These are phyloP conservation scores for Anaspis maculata DNA, from an alignment of 2,888 invertebrate species.

Conservation along the genomic window DNA sequence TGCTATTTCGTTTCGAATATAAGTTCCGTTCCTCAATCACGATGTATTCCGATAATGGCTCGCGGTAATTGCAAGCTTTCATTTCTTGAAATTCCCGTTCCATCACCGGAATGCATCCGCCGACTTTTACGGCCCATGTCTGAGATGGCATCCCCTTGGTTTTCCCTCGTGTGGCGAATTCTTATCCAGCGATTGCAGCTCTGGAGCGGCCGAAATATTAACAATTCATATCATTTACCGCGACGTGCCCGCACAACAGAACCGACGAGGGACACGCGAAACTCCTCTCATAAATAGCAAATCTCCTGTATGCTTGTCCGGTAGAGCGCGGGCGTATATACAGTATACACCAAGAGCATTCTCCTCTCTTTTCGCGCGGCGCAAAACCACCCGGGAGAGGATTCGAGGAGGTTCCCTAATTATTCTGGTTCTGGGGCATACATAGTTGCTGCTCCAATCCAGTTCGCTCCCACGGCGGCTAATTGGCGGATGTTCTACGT, in stretches of 20 bases:
- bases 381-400: neutral
- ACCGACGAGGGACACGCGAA: conserved; percentile 26
- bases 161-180: conserved; percentile 24
- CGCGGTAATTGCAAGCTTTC: too few species aligned
- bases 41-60: too few species aligned
- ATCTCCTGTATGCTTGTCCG: too few species aligned
- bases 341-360: too few species aligned
- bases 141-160: conserved; percentile 17
- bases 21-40: too few species aligned
- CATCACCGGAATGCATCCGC: neutral
- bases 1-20: too few species aligned
- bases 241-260: conserved; percentile 24
- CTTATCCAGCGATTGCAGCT: conserved; percentile 25
- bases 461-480: conserved; percentile 32
- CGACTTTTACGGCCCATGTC: conserved; percentile 18
- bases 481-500: conserved; percentile 42
- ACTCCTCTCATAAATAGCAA: conserved; percentile 23
- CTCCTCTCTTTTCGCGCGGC: neutral
- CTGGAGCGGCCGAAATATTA: conserved; percentile 24
- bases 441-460: conserved; percentile 27
- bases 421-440: conserved; percentile 12
- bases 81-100: too few species aligned
- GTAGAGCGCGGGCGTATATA: too few species aligned
- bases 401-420: conserved; percentile 16
- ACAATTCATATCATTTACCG: conserved; percentile 31